Conservation (phyloP, 2,888 invertebrate species). For the Apodemia hepburni region DNA sequence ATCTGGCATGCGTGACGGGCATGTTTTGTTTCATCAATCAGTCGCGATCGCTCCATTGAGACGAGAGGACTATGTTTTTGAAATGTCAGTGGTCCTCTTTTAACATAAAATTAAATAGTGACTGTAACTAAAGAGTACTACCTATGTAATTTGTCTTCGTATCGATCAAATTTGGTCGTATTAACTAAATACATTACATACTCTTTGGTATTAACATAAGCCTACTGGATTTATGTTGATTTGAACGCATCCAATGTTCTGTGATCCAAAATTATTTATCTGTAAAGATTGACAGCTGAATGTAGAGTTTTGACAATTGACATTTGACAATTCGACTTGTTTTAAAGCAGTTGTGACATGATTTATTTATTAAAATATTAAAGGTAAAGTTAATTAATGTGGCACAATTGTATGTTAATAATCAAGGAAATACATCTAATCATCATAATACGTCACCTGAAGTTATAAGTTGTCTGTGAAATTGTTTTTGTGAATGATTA, state of each 20-base stretch:
- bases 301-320: slow-evolving; percentile 7
- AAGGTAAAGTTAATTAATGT: slow-evolving; percentile 28
- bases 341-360: slow-evolving; percentile 38
- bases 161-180: too few species aligned
- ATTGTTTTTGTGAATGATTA: slow-evolving; percentile 37
- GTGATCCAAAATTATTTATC: neutral
- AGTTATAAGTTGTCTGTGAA: slow-evolving; percentile 34
- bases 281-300: neutral
- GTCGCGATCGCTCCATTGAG: too few species aligned
- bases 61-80: too few species aligned
- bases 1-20: too few species aligned
- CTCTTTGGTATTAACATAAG: too few species aligned
- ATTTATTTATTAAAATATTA: slow-evolving; percentile 37
- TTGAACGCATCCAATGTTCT: neutral
- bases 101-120: too few species aligned
- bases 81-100: too few species aligned
- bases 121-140: too few species aligned
- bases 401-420: slow-evolving; percentile 32
- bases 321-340: neutral
- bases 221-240: too few species aligned
- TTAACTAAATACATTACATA: too few species aligned
- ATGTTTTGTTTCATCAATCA: too few species aligned
- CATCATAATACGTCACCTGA: slow-evolving; percentile 12
- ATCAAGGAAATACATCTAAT: slow-evolving; percentile 16
- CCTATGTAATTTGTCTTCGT: too few species aligned